A percentile compares a stretch with the other conserved stretches of the same genome.
Evolutionary conservation across 1,140 invertebrate species (phyloP).

Genomic region (Rhagoletis zephyria): DNA sequence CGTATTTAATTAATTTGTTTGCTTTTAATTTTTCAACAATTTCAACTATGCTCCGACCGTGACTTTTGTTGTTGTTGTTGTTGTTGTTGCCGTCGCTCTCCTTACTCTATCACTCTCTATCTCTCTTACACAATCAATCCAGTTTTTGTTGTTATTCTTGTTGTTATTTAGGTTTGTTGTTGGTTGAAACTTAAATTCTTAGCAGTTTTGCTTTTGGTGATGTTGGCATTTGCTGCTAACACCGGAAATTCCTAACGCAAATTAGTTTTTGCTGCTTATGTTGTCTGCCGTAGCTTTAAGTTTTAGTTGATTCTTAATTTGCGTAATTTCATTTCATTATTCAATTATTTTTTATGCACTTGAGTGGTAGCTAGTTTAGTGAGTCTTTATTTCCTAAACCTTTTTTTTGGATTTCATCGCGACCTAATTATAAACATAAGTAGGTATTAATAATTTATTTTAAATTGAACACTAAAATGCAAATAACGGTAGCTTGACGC

Average conservation of each 20-base stretch:
- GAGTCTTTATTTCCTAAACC: too few species aligned
- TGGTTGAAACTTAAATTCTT: background rate
- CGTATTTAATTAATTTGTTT: constrained; percentile 53
- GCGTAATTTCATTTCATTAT: background rate
- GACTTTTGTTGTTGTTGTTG: background rate
- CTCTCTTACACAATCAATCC: background rate
- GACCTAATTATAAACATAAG: too few species aligned
- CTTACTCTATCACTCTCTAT: too few species aligned
- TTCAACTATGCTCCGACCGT: constrained; percentile 1
- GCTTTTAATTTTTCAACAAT: constrained; percentile 47
- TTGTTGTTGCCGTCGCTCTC: background rate
- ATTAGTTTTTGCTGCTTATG: background rate
- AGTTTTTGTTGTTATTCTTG: background rate
- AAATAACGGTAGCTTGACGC: too few species aligned
- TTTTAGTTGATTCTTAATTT: background rate
- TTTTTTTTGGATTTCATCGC: too few species aligned
- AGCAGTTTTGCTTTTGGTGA: background rate
- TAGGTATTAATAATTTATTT: too few species aligned
- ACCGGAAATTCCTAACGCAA: background rate
- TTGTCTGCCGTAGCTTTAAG: background rate
- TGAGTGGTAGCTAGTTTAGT: too few species aligned
- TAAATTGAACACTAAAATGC: too few species aligned
- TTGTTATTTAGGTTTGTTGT: background rate
- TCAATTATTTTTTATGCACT: background rate
- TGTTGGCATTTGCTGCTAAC: background rate